Base-by-base conservation (phyloP, 1,140 invertebrate genomes). In the Lasioglossum albipes region DNA sequence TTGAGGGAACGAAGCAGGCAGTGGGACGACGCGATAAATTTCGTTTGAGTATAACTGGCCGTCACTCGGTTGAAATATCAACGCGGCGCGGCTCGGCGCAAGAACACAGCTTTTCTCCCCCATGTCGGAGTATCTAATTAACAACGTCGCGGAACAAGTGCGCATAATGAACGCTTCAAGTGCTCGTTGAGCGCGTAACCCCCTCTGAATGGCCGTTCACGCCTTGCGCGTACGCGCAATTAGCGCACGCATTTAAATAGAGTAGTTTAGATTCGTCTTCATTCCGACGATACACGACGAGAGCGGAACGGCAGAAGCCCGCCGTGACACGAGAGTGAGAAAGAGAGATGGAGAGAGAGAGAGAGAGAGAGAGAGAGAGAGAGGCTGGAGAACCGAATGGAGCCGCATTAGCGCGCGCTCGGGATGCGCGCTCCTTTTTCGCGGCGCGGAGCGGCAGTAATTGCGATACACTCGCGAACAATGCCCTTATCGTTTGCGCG, bases 221-320 rank as follows among this genome's bases (percentile, higher is more conserved):
- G 72, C 68, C 42, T 75, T 61, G 77, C 81, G 74, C 74, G 84
- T 84, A 83, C 62, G 74, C 77, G 85, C 85, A 84, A 86, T 87
- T 87, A 86, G 71, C 70, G 81, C 66, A 76, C 71, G 77, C 71
- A 86, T 84, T 87, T 86, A 86, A 86, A 86, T 80, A 64, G 78
- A 86, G 73, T 65, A 59, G 77, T 72, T 85, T 70, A 81, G 77
- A 83, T 85, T 85, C 78, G 82, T 84, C 77, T 85, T 85, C 82
- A 45, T 84, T 65, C 31, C 62, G 41, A 22, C 42, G 67, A 73
- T 79, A 73, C 42, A 36, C 36, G 36, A 42, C 6, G 62, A 71
- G 36, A 71, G 36, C 45, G 49, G 49, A 31, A 36, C 16, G 57
- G 2, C 36, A 13, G 9, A 36, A 10, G 42, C 13, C 12, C 13